Conservation (phyloP, 2,888 invertebrate genomes). For the Drosophila macrothrix region DNA sequence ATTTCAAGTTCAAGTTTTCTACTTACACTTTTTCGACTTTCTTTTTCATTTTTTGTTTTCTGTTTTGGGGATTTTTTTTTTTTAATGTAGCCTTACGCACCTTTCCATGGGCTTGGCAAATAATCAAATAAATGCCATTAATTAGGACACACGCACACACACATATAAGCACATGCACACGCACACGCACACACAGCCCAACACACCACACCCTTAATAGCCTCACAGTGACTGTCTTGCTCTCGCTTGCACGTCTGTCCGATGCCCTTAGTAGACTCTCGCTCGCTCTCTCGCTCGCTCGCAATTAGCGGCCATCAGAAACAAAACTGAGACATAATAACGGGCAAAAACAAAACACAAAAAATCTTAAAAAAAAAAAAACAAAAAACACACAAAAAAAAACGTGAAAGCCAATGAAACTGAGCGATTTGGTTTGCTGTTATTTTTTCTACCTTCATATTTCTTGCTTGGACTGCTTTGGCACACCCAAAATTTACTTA, state of each 20-base stretch:
- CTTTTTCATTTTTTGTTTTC: neutral
- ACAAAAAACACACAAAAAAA: slow-evolving; percentile 39
- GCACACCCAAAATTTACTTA: slow-evolving; percentile 56
- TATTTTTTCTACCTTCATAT: slow-evolving; percentile 21
- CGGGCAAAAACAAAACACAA: slow-evolving; percentile 23
- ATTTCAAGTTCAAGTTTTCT: slow-evolving; percentile 40
- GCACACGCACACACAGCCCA: slow-evolving; percentile 8
- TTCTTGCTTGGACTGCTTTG: slow-evolving; percentile 24
- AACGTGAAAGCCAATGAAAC: slow-evolving; percentile 57
- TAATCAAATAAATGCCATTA: slow-evolving; percentile 77
- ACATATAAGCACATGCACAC: neutral
- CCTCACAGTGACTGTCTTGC: slow-evolving; percentile 6
- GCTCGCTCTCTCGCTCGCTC: slow-evolving; percentile 21
- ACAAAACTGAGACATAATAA: slow-evolving; percentile 73
- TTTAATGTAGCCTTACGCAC: slow-evolving; percentile 44
- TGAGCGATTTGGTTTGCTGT: slow-evolving; percentile 42
- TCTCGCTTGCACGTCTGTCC: slow-evolving; percentile 11
- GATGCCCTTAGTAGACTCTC: slow-evolving; percentile 17
- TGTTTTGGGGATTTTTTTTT: neutral
- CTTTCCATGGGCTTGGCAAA: slow-evolving; percentile 57
- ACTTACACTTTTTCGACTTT: slow-evolving; percentile 33
- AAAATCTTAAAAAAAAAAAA: slow-evolving; percentile 21
- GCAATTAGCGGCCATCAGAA: slow-evolving; percentile 74
- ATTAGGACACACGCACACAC: slow-evolving; percentile 63
- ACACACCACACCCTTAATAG: slow-evolving; percentile 57